Base-by-base conservation (phyloP, 2,888 invertebrate species). In the Sinotaia quadrata region DNA sequence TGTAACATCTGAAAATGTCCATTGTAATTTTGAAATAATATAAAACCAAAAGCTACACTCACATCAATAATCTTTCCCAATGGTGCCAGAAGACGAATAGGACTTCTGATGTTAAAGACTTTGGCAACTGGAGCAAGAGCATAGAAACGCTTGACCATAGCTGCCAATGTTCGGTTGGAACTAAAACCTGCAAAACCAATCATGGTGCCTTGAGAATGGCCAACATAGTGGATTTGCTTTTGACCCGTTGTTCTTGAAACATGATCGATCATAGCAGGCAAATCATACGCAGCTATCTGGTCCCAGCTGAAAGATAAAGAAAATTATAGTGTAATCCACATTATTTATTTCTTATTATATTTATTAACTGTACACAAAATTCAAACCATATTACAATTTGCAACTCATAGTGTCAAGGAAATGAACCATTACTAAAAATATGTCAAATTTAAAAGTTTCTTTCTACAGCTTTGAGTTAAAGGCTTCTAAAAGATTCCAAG, bases 261-360 rank as follows among this genome's bases (percentile, higher is more conserved):
- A 80, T 94, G 92, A 85, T 95, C 93, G 68, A 97, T 91, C 78
- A 91, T 92, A 0, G 95, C 94, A 15, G 97, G 95, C 65, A 97
- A 85, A 88, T 98, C 98, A 83, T 93, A 92, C 36, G 92, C 87
- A 0, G 94, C 95, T 89, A 96, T 94, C 87, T 98, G 95, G 81
- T 97, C 94, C 91, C 94, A 97, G 79, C 95, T 95, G 85, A 2
- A 7, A 59, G 5, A 37, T 2, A 58, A 37, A 37, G 15, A 33
- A 57, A 27, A 8, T 27, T 4, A 8, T 12, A 12, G 41, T 41
- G 41, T 41, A n/a, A n/a, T n/a, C n/a, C n/a, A n/a, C n/a, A n/a
- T n/a, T n/a, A n/a, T n/a, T n/a, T n/a, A n/a, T n/a, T n/a, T n/a
- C n/a, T n/a, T n/a, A n/a, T n/a, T n/a, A n/a, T n/a, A n/a, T n/a